phyloP scores from a whole-genome alignment of 1,140 invertebrate genomes.

The Papilio polyxenes region DNA sequence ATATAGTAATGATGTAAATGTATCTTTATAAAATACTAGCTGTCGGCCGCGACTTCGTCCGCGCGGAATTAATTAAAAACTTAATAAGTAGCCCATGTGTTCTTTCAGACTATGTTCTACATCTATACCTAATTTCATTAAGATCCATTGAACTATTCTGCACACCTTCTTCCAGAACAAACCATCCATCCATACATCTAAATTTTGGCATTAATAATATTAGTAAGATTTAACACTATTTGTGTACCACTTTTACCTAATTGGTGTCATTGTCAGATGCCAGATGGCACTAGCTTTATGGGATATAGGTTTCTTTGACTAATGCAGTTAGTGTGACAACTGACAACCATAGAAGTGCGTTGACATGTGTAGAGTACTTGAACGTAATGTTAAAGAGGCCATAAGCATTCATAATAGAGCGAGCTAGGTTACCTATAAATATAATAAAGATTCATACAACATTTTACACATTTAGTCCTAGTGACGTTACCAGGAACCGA shows the following conservation, averaged over 20 bases:
- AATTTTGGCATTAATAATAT: no score
- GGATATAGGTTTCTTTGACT: not conserved
- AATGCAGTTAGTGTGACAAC: slow-evolving; percentile 10
- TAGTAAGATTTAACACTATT: not conserved
- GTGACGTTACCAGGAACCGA: no score
- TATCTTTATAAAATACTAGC: no score
- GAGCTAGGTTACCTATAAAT: not conserved
- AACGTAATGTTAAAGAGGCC: slow-evolving; percentile 2
- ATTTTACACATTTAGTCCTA: not conserved
- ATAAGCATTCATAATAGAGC: not conserved
- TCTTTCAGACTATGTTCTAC: no score
- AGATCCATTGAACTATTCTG: no score
- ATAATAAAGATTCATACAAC: not conserved
- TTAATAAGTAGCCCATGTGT: no score
- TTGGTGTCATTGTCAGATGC: not conserved
- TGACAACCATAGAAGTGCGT: slow-evolving; percentile 19
- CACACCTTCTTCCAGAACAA: no score
- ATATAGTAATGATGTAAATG: no score
- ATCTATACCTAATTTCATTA: no score
- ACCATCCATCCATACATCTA: no score
- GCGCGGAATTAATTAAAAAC: no score
- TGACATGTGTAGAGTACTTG: not conserved
- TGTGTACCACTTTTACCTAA: not conserved
- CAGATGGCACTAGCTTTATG: not conserved
- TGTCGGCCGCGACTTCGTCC: no score